Percentiles rank a stretch among this genome's conserved stretches.
Evolutionary conservation across 2,797 vertebrate species (phyloP).

Genomic region (Pseudotriccus pelzelni): DNA sequence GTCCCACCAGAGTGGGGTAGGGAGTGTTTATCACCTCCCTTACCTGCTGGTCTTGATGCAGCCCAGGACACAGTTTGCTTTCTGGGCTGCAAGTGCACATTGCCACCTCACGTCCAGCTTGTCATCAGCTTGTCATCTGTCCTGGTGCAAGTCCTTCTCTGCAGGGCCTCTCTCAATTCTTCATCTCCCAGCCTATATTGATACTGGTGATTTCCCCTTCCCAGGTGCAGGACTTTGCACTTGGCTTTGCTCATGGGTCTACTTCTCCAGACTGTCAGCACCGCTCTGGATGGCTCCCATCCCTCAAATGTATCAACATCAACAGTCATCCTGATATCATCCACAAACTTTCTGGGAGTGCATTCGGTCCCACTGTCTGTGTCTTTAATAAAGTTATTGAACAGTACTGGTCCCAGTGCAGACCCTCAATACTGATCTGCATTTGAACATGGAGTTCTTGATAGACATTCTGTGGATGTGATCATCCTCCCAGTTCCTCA

Average conservation of each 20-base stretch:
- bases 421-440: not conserved
- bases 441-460: not conserved
- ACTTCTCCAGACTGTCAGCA: not conserved
- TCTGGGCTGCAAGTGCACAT: no score
- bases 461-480: not conserved
- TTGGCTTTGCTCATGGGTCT: not conserved
- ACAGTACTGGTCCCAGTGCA: no score
- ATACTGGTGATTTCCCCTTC: not conserved
- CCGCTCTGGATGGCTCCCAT: not conserved
- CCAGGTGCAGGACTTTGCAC: not conserved
- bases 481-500: not conserved
- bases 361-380: not conserved
- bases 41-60: not conserved
- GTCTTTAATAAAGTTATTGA: not conserved
- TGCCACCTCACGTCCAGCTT: not conserved
- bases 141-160: not conserved
- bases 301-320: not conserved
- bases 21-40: not conserved
- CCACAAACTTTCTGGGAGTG: not conserved
- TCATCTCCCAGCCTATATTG: not conserved
- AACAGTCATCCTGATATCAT: not conserved
- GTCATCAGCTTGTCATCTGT: not conserved
- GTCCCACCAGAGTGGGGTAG: not conserved
- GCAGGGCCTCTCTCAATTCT: not conserved
- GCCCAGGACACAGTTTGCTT: not conserved